phyloP scores from a whole-genome alignment of 1,140 invertebrate genomes.

The Micrasema minimum region DNA sequence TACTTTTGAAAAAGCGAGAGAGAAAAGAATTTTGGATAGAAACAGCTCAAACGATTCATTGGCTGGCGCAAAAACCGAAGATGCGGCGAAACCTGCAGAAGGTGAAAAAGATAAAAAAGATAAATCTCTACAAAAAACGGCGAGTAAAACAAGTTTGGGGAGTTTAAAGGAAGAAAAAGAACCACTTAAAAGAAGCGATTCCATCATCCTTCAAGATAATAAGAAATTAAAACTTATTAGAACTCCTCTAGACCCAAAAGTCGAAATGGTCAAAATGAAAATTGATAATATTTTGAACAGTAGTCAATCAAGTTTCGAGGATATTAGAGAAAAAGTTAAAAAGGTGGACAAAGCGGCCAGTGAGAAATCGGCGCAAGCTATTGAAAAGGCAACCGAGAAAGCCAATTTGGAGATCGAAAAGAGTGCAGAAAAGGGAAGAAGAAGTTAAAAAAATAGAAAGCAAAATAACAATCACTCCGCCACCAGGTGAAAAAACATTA shows the following conservation, averaged over 20 bases:
- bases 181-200: constrained; percentile 49
- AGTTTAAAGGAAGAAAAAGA: constrained; percentile 51
- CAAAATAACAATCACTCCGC: constrained; percentile 61
- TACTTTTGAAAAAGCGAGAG: constrained; percentile 64
- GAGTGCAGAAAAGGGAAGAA: constrained; percentile 54
- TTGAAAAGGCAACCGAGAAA: constrained; percentile 58
- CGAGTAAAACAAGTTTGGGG: constrained; percentile 55
- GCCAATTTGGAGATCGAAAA: constrained; percentile 46
- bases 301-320: constrained; percentile 47
- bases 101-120: constrained; percentile 22
- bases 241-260: constrained; percentile 62
- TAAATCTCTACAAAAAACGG: constrained; percentile 52
- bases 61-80: constrained; percentile 58
- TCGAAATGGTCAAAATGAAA: constrained; percentile 64
- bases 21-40: constrained; percentile 64
- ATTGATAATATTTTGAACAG: constrained; percentile 65
- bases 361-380: constrained; percentile 56
- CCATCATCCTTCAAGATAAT: constrained; percentile 57
- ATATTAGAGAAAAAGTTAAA: constrained; percentile 47
- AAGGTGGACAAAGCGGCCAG: constrained; percentile 54
- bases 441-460: constrained; percentile 54
- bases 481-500: constrained; percentile 59
- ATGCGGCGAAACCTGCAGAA: constrained; percentile 55
- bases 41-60: constrained; percentile 64
- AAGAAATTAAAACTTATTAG: constrained; percentile 62